These are phyloP conservation scores for Uromys caudimaculatus DNA, from an alignment of 2,797 vertebrate genomes.

Conservation along the genomic window DNA sequence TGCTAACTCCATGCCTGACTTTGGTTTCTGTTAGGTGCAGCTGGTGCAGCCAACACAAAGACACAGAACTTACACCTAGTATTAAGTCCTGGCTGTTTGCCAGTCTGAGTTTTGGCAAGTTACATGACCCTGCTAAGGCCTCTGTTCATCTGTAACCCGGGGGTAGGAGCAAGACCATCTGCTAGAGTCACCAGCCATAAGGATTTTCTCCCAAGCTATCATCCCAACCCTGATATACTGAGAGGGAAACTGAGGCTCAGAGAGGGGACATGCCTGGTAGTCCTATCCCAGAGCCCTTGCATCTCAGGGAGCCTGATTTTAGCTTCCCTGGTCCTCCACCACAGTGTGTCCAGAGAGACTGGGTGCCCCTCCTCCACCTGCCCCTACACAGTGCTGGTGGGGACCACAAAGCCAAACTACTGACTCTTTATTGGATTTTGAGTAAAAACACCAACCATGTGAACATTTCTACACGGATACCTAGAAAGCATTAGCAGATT, in stretches of 20 bases:
- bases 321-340: not conserved
- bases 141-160: constrained; percentile 35
- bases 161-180: not conserved
- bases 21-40: not conserved
- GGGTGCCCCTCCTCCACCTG: not conserved
- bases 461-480: not conserved
- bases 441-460: constrained; percentile 83
- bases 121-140: not conserved
- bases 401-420: constrained; percentile 77
- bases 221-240: not conserved
- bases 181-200: not conserved
- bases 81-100: not conserved
- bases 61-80: too few relatives aligned
- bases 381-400: constrained; percentile 60
- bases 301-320: not conserved
- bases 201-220: not conserved
- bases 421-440: constrained; percentile 86
- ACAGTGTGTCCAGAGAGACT: not conserved
- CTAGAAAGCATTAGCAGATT: not conserved
- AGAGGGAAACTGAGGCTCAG: constrained; percentile 13
- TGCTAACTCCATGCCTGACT: not conserved
- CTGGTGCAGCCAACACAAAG: not conserved
- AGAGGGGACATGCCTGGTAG: not conserved
- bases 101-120: not conserved
- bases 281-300: not conserved